Evolutionary conservation across 1,140 invertebrate genomes (phyloP).

Genomic region (Dendrolimus kikuchii): DNA sequence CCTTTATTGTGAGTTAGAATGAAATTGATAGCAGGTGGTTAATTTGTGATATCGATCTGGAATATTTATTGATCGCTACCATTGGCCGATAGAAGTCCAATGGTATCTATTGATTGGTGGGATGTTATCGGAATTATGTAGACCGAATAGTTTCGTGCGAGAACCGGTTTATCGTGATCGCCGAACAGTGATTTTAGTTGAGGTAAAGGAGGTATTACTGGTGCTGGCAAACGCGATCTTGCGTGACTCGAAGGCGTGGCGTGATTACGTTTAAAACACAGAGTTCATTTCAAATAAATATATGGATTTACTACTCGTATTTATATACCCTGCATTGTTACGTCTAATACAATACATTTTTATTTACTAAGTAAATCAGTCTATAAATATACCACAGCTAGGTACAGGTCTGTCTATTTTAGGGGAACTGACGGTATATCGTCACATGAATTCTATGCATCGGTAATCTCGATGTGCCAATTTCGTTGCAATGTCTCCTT

Average conservation of each 20-base stretch:
- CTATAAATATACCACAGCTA: no score
- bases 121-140: slow-evolving; percentile 13
- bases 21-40: slow-evolving; percentile 62
- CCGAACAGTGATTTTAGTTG: slow-evolving; percentile 24
- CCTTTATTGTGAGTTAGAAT: slow-evolving; percentile 37
- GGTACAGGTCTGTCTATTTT: no score
- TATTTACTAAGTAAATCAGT: no score
- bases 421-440: no score
- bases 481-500: no score
- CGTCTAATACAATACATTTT: no score
- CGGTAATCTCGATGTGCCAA: no score
- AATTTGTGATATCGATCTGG: slow-evolving; percentile 41
- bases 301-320: slow-evolving; percentile 9
- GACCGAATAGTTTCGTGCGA: slow-evolving; percentile 24
- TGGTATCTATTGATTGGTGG: slow-evolving; percentile 20
- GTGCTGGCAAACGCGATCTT: slow-evolving; percentile 56
- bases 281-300: slow-evolving; percentile 27
- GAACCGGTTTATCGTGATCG: slow-evolving; percentile 33
- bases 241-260: slow-evolving; percentile 56
- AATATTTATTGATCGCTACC: slow-evolving; percentile 27
- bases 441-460: no score
- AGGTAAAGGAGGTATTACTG: slow-evolving; percentile 21
- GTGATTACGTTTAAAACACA: slow-evolving; percentile 63
- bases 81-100: slow-evolving; percentile 42
- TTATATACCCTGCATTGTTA: no score